Base-by-base conservation (phyloP, 2,113 vertebrate genomes). In the Vanacampus margaritifer region DNA sequence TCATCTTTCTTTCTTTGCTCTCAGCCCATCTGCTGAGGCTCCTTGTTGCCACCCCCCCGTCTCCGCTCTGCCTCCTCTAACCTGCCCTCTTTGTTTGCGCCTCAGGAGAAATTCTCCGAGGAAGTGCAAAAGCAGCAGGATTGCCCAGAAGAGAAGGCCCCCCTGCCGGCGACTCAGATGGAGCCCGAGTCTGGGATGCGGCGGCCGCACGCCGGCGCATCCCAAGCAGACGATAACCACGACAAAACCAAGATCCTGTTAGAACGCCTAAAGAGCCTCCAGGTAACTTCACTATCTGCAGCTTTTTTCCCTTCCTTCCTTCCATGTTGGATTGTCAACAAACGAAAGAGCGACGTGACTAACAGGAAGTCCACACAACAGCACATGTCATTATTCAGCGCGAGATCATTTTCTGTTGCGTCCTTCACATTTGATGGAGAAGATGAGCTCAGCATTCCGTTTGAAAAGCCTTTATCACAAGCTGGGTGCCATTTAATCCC, bases 101-200 rank as follows among this genome's bases (percentile, higher is more conserved):
- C 72, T 84, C 84, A 96, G 95, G 94, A 94, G 72, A 94, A 93
- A 79, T 87, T 93, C 76, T 91, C 91, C 2, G 94, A 94, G 87
- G 93, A 94, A 74, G 91, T 88, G 79, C 89, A 82, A 67, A 93
- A 90, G 60, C 89, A 79, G 75, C 91, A 88, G 58, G 88, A 88
- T 64, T 75, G 74, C 66, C 73, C 84, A 56, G 90, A 88, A 73
- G 90, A 91, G 79, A 79, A 39, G 2, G 43, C 65, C 64, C 41
- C 67, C 72, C 80, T 12, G 46, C 72, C 32, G 73, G 79, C 63
- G 53, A 77, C 56, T 48, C 58, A n/a, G 0, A 53, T 46, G 19
- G 84, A 80, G 70, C 88, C 86, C 71, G 91, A 91, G 64, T 51
- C 63, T 1, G 81, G 84, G 69, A 88, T 74, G 41, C 65, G 2